phyloP scores from a whole-genome alignment of 2,888 invertebrate genomes.

The Germaria angustata region DNA sequence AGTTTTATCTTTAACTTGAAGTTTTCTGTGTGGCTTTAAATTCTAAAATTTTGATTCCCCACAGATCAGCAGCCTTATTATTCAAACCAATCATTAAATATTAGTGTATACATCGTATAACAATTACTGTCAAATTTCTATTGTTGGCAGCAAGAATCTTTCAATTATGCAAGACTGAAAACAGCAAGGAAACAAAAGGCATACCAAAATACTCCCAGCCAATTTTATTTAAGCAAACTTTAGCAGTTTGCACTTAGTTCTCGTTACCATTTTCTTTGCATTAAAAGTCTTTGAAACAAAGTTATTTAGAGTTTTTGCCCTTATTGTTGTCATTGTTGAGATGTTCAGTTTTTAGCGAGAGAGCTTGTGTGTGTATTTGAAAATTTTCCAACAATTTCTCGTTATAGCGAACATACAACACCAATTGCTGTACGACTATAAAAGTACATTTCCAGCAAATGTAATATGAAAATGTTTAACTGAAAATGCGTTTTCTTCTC shows the following conservation, averaged over 20 bases:
- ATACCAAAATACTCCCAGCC: conserved; percentile 39
- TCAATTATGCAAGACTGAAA: neutral
- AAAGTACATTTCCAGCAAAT: neutral
- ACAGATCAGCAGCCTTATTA: neutral
- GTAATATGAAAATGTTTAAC: neutral
- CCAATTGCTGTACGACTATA: neutral
- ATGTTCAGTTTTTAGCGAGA: conserved; percentile 39
- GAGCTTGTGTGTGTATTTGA: neutral
- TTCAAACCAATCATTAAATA: neutral
- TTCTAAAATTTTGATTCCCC: no score
- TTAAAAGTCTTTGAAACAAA: conserved; percentile 6
- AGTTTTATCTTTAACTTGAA: no score
- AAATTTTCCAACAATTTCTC: conserved; percentile 1
- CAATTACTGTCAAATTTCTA: neutral
- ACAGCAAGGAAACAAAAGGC: neutral
- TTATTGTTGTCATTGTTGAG: neutral
- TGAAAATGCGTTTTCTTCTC: neutral
- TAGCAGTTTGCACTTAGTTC: conserved; percentile 39
- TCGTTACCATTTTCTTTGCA: neutral
- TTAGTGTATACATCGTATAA: no score
- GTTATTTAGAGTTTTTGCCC: conserved; percentile 3
- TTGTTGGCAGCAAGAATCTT: neutral
- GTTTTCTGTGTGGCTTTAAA: no score
- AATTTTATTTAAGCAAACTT: conserved; percentile 54
- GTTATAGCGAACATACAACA: neutral